Base-by-base conservation (phyloP, 2,888 invertebrate species). In the Tetragonisca angustula region DNA sequence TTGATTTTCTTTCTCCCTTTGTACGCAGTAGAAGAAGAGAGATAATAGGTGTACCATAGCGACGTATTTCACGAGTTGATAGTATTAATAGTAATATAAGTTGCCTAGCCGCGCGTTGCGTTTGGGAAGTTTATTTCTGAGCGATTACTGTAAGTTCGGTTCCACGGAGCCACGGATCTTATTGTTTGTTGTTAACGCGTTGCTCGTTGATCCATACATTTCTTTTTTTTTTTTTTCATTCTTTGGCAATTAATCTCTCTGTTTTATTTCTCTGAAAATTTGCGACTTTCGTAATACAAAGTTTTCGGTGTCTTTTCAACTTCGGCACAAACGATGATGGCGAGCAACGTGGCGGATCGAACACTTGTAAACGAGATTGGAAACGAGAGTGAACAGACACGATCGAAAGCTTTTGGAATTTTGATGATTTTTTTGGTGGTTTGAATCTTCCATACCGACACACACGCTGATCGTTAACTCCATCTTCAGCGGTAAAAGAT, bases 51-150 rank as follows among this genome's bases (percentile, higher is more conserved):
- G 83, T 88, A 90, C 54, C 81, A 82, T 84, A 87, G 81, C 56
- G 80, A 69, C 62, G 76, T 88, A 87, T 79, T 86, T 82, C 71
- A 86, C 86, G 75, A 84, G 87, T 91, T 90, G 59, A 84, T 91
- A 90, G 90, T 91, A 88, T 91, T 91, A 91, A 79, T 90, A 91
- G 85, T 83, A 74, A 78, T 71, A 77, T 91, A 88, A 91, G 91
- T 90, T 89, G 79, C 73, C 79, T 84, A 71, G 71, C 43, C 43
- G 43, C 74, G 59, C 83, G 79, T 89, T 89, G 79, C 65, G 81
- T 89, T 84, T 80, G 65, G 24, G 56, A 71, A 71, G 73, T 76
- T 43, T 52, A 68, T 85, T 77, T 61, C 24, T 50, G 70, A 4
- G 24, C 74, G 36, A 67, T 69, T 72, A 50, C 54, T 73, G 36